Evolutionary conservation across 2,888 invertebrate genomes (phyloP).

Genomic region (Poecilobothrus nobilitatus): DNA sequence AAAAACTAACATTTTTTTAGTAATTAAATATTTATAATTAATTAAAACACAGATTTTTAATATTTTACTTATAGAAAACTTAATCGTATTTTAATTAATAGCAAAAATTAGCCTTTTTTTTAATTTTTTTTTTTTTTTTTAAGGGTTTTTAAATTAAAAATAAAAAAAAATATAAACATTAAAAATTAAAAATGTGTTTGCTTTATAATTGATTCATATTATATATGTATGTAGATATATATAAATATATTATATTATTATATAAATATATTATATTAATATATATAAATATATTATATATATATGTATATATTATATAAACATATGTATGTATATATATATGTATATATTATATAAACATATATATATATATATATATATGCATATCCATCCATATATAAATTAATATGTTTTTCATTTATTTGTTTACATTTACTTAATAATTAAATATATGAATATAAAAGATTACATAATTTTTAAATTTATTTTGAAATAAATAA

Average conservation of each 20-base stretch:
- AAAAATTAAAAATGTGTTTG: too few relatives aligned
- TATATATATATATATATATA: too few relatives aligned
- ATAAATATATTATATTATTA: too few relatives aligned
- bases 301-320: too few relatives aligned
- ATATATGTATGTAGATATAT: too few relatives aligned
- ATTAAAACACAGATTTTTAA: background rate
- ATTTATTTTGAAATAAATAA: conserved; percentile 18
- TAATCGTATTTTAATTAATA: background rate
- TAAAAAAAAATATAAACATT: conserved; percentile 15
- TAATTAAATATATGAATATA: conserved; percentile 14
- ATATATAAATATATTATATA: too few relatives aligned
- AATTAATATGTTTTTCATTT: too few relatives aligned
- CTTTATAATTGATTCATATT: too few relatives aligned
- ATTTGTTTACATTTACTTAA: conserved; percentile 13
- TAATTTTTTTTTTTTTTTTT: conserved; percentile 13
- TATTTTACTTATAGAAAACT: conserved; percentile 3
- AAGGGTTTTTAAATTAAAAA: conserved; percentile 15
- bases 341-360: too few relatives aligned
- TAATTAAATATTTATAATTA: background rate
- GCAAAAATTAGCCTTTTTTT: conserved; percentile 14
- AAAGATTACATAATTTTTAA: conserved; percentile 17
- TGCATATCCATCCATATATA: too few relatives aligned
- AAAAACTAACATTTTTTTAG: background rate
- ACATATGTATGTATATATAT: too few relatives aligned
- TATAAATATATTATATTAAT: too few relatives aligned